Evolutionary conservation across 1,140 invertebrate species (phyloP).

Genomic region (Calephelis virginiensis): DNA sequence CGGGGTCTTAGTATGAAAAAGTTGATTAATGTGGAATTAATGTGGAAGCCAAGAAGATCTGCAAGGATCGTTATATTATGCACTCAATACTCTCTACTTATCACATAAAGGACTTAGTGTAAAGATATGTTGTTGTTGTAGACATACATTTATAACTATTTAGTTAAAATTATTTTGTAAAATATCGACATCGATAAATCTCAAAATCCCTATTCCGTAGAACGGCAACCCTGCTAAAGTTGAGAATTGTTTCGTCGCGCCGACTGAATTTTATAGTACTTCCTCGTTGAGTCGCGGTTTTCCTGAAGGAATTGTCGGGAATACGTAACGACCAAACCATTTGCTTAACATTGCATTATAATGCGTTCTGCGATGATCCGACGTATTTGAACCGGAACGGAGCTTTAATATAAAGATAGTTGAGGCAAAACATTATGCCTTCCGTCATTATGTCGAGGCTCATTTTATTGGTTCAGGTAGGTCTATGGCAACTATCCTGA

Average conservation of each 20-base stretch:
- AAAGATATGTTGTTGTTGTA: no score
- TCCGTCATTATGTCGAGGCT: no score
- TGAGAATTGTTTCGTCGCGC: slow-evolving; percentile 13
- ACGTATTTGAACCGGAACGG: not conserved
- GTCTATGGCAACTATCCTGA: no score
- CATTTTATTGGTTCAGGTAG: no score
- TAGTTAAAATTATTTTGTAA: no score
- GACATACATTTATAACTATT: no score
- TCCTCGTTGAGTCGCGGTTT: slow-evolving; percentile 5
- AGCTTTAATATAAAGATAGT: not conserved
- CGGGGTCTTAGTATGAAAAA: no score
- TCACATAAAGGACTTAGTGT: no score
- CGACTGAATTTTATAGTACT: slow-evolving; percentile 16
- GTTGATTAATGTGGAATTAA: no score
- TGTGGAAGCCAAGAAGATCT: no score
- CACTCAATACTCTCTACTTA: no score
- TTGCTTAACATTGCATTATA: not conserved
- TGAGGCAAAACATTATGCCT: not conserved
- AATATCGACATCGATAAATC: not conserved
- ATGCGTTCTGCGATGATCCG: not conserved
- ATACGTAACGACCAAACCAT: not conserved
- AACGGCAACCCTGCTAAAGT: slow-evolving; percentile 2
- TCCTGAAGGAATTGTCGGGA: slow-evolving; percentile 13
- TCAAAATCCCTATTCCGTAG: not conserved
- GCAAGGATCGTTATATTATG: no score